Evolutionary conservation across 2,888 invertebrate species (phyloP).

Genomic region (Drosophila lacicola): DNA sequence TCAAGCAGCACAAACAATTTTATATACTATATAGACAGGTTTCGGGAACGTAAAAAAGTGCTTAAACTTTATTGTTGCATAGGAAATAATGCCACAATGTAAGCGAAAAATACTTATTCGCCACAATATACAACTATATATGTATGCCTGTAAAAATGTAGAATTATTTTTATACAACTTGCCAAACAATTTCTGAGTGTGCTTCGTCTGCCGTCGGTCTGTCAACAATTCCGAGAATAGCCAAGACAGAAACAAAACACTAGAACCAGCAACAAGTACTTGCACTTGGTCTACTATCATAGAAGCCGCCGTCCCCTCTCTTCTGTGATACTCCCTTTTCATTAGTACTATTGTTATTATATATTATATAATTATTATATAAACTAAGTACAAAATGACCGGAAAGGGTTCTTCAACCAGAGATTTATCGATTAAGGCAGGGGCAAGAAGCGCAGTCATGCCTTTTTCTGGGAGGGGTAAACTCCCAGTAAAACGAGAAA

Average conservation of each 20-base stretch:
- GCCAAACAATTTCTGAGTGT: constrained; percentile 21
- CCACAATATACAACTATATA: not conserved
- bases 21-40: not conserved
- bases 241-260: constrained; percentile 9
- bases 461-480: no score
- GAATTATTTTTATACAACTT: constrained; percentile 19
- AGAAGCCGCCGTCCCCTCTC: not conserved
- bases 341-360: no score
- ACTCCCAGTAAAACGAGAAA: no score
- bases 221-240: constrained; percentile 41
- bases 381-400: not conserved
- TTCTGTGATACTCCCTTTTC: no score
- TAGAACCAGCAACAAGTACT: not conserved
- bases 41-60: not conserved
- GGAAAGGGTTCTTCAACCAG: not conserved
- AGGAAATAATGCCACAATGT: not conserved
- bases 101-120: not conserved
- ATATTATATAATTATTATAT: no score
- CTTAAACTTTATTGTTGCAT: not conserved
- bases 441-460: no score
- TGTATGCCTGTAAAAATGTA: not conserved
- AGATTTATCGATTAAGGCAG: not conserved
- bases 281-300: constrained; percentile 12
- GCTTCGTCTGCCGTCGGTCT: constrained; percentile 22
- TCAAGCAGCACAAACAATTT: not conserved